Base-by-base conservation (phyloP, 2,797 vertebrate species). In the Propithecus deckenii region DNA sequence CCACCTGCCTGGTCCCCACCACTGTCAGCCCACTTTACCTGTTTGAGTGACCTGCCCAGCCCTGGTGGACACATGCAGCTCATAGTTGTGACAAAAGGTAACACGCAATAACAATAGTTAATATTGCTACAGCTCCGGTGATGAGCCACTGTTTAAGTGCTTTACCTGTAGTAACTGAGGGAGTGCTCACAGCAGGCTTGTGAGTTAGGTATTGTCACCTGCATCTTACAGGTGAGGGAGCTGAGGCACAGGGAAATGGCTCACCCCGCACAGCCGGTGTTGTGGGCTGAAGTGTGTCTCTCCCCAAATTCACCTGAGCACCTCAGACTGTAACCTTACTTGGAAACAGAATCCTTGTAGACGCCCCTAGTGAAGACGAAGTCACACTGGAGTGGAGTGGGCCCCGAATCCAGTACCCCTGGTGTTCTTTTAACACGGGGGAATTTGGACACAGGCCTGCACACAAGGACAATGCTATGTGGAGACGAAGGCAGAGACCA, bases 401-500 rank as follows among this genome's bases (percentile, higher is more conserved):
- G n/a, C 46, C 28, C 46, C 55, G 28, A 8, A 30, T 17, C 41
- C 85, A 38, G 2, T 6, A 13, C 28, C 10, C 61, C 18, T 7
- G 25, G 4, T 4, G 28, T 57, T 41, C 48, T 76, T 59, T 41
- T 50, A 32, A 41, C 41, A 43, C n/a, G 22, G 38, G 30, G 46
- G 55, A 43, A 22, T 85, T 22, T 89, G 57, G 48, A 41, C 32
- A n/a, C n/a, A 59, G 52, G 32, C 65, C 46, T 4, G 11, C 13
- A 3, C 20, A 22, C 43, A 7, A 4, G 12, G 20, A 22, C 7
- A n/a, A 69, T 1, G 4, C 15, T 69, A 35, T 0, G 3, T 7
- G 57, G 46, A 17, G 55, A 25, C 0, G 32, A 67, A 75, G 25
- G 46, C 18, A n/a, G 65, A n/a, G 55, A 43, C 20, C 18, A 30